A percentile compares a stretch with the other conserved stretches of the same genome.
Evolutionary conservation across 2,888 invertebrate genomes (phyloP).

Genomic region (Ecdyonurus torrentis): DNA sequence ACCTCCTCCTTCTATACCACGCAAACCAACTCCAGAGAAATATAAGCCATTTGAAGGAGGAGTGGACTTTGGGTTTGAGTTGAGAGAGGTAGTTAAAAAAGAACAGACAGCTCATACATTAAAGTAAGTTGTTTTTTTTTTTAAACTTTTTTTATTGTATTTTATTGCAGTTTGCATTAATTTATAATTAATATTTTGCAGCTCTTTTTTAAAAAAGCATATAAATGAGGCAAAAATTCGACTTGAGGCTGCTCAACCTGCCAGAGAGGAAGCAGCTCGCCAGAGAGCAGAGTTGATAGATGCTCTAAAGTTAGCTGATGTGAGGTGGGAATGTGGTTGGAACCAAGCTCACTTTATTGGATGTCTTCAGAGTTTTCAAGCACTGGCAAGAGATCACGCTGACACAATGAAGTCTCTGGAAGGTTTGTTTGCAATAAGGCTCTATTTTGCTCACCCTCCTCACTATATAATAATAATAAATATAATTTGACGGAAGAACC

Average conservation of each 20-base stretch:
- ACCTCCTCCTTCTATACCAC: constrained; percentile 10
- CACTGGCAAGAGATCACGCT: constrained; percentile 57
- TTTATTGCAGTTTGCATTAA: background rate
- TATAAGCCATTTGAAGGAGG: background rate
- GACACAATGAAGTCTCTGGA: constrained; percentile 47
- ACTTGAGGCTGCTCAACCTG: constrained; percentile 43
- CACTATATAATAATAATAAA: too few relatives aligned
- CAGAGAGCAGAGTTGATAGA: constrained; percentile 41
- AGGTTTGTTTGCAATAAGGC: too few relatives aligned
- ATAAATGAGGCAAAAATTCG: constrained; percentile 46
- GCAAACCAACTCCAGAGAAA: background rate
- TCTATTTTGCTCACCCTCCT: too few relatives aligned
- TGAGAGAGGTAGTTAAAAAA: background rate
- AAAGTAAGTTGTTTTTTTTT: background rate
- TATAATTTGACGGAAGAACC: too few relatives aligned
- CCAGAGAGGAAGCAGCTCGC: constrained; percentile 55
- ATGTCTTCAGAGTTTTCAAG: constrained; percentile 68
- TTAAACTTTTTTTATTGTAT: background rate
- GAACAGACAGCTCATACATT: background rate
- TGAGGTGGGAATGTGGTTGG: constrained; percentile 73
- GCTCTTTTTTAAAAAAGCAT: constrained; percentile 58
- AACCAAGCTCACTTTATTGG: constrained; percentile 78
- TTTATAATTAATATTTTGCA: background rate
- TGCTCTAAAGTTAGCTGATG: constrained; percentile 36
- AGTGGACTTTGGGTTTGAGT: background rate